Percentiles rank a stretch among this genome's conserved stretches.
phyloP scores from a whole-genome alignment of 2,113 vertebrate genomes.

The Notarius lentiginosus region DNA sequence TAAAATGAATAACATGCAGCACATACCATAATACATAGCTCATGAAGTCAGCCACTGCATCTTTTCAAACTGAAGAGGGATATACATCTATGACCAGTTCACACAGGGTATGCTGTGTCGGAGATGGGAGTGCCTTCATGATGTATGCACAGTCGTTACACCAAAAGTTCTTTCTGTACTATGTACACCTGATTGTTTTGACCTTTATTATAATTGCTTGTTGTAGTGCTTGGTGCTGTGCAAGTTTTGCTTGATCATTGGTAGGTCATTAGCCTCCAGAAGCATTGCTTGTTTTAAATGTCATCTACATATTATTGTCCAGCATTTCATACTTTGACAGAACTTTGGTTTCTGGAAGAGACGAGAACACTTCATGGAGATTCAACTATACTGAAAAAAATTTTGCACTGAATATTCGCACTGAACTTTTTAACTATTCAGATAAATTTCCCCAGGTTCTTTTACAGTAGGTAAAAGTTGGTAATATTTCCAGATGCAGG shows the following conservation, averaged over 20 bases:
- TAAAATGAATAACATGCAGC: not conserved
- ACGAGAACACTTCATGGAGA: not conserved
- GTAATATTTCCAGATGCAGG: not conserved
- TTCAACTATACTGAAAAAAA: not conserved
- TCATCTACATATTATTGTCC: not conserved
- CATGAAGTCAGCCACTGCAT: not conserved
- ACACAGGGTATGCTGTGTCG: not conserved
- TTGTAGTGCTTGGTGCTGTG: not conserved
- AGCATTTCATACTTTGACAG: not conserved
- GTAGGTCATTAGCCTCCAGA: not conserved
- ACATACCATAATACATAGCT: not conserved
- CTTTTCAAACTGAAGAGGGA: not conserved
- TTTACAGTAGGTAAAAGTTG: not conserved
- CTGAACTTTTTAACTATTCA: not conserved
- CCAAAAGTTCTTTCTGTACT: not conserved
- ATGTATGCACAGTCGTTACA: not conserved
- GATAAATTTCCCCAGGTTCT: not conserved
- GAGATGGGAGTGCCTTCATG: not conserved
- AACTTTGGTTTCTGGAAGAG: not conserved
- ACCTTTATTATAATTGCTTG: not conserved
- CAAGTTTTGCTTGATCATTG: not conserved
- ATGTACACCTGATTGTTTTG: not conserved
- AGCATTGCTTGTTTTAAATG: not conserved
- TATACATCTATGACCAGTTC: not conserved
- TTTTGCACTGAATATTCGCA: not conserved